Conservation (phyloP, 2,113 vertebrate genomes). For the Rhea pennata region DNA sequence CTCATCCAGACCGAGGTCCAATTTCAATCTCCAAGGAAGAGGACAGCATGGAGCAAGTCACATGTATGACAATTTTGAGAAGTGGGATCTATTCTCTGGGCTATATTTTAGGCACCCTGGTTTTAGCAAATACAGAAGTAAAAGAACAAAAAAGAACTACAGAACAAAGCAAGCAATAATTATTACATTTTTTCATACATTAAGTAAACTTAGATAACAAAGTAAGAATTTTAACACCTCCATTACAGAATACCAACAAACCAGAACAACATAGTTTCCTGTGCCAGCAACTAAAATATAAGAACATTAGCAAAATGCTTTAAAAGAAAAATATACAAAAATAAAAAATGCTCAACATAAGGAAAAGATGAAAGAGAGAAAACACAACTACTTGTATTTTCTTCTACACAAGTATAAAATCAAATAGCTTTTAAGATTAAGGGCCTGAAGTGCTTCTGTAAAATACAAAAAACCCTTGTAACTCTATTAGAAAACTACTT, state of each 20-base stretch:
- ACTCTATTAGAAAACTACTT: neutral
- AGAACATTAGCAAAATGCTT: neutral
- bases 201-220: neutral
- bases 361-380: neutral
- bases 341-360: neutral
- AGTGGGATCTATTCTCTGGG: neutral
- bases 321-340: neutral
- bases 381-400: fast-evolving
- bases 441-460: neutral
- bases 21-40: fast-evolving
- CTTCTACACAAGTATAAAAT: fast-evolving
- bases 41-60: neutral
- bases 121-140: neutral
- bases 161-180: neutral
- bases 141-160: neutral
- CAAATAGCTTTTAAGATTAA: neutral
- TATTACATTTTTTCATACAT: neutral
- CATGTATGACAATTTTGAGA: neutral
- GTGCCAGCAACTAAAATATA: neutral
- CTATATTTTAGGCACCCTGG: neutral
- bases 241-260: neutral
- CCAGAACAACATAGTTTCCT: neutral
- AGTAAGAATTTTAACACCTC: neutral
- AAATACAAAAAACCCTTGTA: neutral
- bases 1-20: neutral